Conservation (phyloP, 2,888 invertebrate species). For the Siphlonurus alternatus region DNA sequence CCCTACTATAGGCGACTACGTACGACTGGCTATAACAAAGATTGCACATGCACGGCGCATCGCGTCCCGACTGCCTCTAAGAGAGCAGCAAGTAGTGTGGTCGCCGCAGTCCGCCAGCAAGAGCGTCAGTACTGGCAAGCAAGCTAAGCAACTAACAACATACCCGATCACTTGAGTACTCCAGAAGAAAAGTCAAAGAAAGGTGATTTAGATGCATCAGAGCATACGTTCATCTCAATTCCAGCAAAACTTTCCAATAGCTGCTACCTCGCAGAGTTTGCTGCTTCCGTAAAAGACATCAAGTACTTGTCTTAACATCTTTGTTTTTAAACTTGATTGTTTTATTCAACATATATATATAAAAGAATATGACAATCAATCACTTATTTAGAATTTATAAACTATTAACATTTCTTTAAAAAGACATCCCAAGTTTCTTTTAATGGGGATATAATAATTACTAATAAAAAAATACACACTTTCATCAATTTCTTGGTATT, state of each 20-base stretch:
- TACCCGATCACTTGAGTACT: neutral
- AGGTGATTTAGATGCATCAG: neutral
- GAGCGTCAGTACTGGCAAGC: no score
- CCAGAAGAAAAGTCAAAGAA: neutral
- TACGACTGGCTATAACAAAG: no score
- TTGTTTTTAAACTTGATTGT: neutral
- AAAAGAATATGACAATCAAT: no score
- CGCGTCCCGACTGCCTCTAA: neutral
- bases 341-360: neutral
- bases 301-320: neutral
- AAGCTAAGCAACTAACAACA: neutral
- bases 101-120: neutral
- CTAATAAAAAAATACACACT: no score
- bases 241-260: neutral
- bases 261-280: neutral
- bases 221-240: neutral
- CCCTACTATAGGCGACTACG: no score
- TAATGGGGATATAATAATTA: no score
- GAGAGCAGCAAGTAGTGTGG: neutral
- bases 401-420: no score
- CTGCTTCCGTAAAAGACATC: neutral
- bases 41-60: neutral
- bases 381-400: no score
- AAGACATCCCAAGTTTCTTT: no score
- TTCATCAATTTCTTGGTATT: no score